Percentiles rank a stretch among this genome's conserved stretches.
These are phyloP conservation scores for Drosophila ananassae DNA, from an alignment of 1,140 invertebrate genomes.

Conservation along the genomic window DNA sequence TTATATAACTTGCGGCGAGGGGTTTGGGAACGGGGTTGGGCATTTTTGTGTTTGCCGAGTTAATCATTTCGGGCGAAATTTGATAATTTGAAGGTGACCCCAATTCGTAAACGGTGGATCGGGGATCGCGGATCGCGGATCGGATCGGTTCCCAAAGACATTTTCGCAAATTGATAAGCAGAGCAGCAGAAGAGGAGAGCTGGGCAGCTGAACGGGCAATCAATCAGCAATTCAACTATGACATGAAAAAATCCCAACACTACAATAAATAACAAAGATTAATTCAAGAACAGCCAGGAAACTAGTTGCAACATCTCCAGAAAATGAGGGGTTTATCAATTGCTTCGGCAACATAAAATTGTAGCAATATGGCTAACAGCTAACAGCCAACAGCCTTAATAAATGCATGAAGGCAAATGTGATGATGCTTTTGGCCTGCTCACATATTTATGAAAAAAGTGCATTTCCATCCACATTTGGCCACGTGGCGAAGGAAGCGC, in stretches of 20 bases:
- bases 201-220: slow-evolving; percentile 5
- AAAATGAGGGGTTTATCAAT: not conserved
- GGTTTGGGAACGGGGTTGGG: slow-evolving; percentile 9
- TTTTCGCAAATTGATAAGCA: slow-evolving; percentile 62
- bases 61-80: slow-evolving; percentile 81
- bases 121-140: slow-evolving; percentile 41
- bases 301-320: slow-evolving; percentile 7
- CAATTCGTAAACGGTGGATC: slow-evolving; percentile 52
- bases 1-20: slow-evolving; percentile 65
- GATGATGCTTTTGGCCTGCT: slow-evolving; percentile 73
- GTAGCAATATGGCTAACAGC: slow-evolving; percentile 19
- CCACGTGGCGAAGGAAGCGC: slow-evolving; percentile 40
- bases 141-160: slow-evolving; percentile 44
- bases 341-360: slow-evolving; percentile 2
- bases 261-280: not conserved
- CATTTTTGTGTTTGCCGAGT: slow-evolving; percentile 72
- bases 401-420: slow-evolving; percentile 60
- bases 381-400: slow-evolving; percentile 35
- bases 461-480: slow-evolving; percentile 62
- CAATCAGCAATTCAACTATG: slow-evolving; percentile 7
- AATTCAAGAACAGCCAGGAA: no score
- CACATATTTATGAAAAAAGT: slow-evolving; percentile 75
- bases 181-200: slow-evolving; percentile 1
- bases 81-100: slow-evolving; percentile 81
- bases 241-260: no score